phyloP scores from a whole-genome alignment of 2,113 vertebrate genomes.

The Dicerorhinus sumatrensis region DNA sequence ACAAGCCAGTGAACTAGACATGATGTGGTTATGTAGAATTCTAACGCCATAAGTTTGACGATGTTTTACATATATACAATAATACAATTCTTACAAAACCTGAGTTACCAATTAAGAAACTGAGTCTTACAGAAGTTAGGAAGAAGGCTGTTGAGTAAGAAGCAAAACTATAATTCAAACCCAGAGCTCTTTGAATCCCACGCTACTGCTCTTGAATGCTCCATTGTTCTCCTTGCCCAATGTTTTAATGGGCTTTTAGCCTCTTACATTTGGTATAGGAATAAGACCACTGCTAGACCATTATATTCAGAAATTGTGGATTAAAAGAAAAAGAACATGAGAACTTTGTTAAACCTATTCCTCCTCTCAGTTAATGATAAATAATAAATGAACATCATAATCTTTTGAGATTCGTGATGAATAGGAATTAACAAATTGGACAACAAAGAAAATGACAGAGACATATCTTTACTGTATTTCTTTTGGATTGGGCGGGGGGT shows the following conservation, averaged over 20 bases:
- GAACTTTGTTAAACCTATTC: background rate
- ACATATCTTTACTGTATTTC: background rate
- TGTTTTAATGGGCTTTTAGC: background rate
- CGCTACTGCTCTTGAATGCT: background rate
- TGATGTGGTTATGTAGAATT: background rate
- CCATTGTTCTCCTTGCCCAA: background rate
- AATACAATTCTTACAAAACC: background rate
- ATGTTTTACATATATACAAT: background rate
- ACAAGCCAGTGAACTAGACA: background rate
- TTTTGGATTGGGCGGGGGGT: background rate
- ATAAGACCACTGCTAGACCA: background rate
- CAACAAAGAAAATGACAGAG: background rate
- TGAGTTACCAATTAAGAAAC: background rate
- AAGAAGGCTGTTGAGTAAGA: background rate
- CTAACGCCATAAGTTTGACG: background rate
- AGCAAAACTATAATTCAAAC: background rate
- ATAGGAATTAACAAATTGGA: background rate
- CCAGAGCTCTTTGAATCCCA: background rate
- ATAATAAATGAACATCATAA: background rate
- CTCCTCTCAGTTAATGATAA: background rate
- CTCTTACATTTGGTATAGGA: background rate
- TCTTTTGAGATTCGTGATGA: background rate
- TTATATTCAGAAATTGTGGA: background rate
- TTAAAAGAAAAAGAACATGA: background rate
- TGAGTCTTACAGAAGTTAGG: background rate